Evolutionary conservation across 1,140 invertebrate species (phyloP), one percentile per base, ranked within the genome.

Genomic region (Drosophila chauvacae): DNA sequence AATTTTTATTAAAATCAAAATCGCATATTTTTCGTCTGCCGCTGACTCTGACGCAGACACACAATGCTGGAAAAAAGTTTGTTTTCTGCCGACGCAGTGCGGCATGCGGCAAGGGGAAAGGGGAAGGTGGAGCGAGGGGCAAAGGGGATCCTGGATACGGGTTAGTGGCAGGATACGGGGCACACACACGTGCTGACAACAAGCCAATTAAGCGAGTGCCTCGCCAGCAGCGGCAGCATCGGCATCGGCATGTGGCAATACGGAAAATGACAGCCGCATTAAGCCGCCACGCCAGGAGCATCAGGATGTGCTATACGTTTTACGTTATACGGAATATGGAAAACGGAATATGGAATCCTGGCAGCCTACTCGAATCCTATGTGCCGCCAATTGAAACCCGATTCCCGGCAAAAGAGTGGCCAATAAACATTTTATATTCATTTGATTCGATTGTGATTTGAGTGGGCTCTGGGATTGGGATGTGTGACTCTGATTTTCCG

Each of bases 1-100:
- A 57, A 69, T 85, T 73, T 77, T 77, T 85, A 85, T 86, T 85
- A 86, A 85, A 86, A 86, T 85, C 81, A 68, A 85, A 81, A 62
- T 78, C 77, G 68, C 57, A 74, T 81, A 81, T 85, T 85, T 81
- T 74, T 62, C 37, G 35, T 77, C 64, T 72, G 62, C 20, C 30
- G 26, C 72, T 53, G 47, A 51, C 28, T 33, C 30, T 33, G 30
- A 59, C 51, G 4, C 45, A 23, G 11, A 33, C 26, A 18, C 48
- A 18, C 6, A 51, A 68, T 76, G 48, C 37, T 14, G 14, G 16
- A 41, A 60, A 69, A 66, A 60, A 69, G 73, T 76, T 76, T 76
- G 59, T 50, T 71, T 63, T 37, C n/a, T 44, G 47, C 26, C 57
- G 14, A 14, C 28, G 45, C 45, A 37, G 7, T 37, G 51, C 33